A percentile compares a stretch with the other conserved stretches of the same genome.
Conservation (phyloP, 2,888 invertebrate species). For the Dynastes hyllus region DNA sequence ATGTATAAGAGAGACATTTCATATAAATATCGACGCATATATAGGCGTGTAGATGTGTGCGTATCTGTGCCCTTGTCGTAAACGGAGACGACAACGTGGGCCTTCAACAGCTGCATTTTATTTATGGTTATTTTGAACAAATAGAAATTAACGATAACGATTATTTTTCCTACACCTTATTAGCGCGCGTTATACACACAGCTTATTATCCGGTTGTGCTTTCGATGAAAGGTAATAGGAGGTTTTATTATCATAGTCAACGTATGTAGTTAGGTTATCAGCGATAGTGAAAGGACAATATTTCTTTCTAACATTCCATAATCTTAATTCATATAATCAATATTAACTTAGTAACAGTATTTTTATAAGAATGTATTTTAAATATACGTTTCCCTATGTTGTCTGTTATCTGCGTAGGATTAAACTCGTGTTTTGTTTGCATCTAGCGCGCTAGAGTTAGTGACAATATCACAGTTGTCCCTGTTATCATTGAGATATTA, state of each 20-base stretch:
- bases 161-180: slow-evolving; percentile 51
- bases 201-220: slow-evolving; percentile 24
- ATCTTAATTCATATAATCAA: slow-evolving; percentile 29
- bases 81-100: slow-evolving; percentile 50
- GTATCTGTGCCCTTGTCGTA: background rate
- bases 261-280: slow-evolving; percentile 5
- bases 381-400: background rate
- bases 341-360: slow-evolving; percentile 29
- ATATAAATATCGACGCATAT: background rate
- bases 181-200: slow-evolving; percentile 19
- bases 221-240: slow-evolving; percentile 1
- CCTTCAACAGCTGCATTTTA: slow-evolving; percentile 58
- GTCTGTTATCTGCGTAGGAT: slow-evolving; percentile 1
- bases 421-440: background rate
- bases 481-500: too few relatives aligned
- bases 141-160: slow-evolving; percentile 57
- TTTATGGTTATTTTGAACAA: slow-evolving; percentile 56
- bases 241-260: background rate
- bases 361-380: slow-evolving; percentile 1
- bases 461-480: too few relatives aligned
- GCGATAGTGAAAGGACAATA: slow-evolving; percentile 3
- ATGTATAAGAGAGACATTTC: slow-evolving; percentile 49
- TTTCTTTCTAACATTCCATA: slow-evolving; percentile 10
- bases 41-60: background rate
- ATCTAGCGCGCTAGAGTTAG: too few relatives aligned